Evolutionary conservation across 1,140 invertebrate species (phyloP), one percentile per base, ranked within the genome.

Genomic region (Lepidotrigona ventralis): DNA sequence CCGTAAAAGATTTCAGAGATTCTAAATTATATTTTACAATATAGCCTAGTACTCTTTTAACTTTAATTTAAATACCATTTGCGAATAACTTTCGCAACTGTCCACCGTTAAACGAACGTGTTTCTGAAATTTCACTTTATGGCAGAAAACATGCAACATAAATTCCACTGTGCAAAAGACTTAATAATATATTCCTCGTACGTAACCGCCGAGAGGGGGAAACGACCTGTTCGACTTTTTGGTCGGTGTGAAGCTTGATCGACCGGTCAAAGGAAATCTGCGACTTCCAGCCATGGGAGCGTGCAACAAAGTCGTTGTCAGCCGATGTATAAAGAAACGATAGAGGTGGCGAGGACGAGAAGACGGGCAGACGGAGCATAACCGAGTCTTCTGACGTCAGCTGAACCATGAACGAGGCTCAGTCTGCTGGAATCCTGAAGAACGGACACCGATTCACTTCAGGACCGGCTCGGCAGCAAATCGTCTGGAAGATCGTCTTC

Each of bases 391-490:
- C 82, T 90, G 88, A 71, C 84, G 90, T 86, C 84, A 91, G 90
- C 86, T 90, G 88, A 91, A 90, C 89, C 90, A 88, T 91, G 87
- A 92, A 90, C 85, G 58, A 89, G 87, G 91, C 89, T 91, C 87
- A 93, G 91, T 93, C 91, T 93, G 79, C 86, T 85, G 92, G 92
- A 93, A 93, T 93, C 91, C 85, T 82, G 90, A 92, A 92, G 92
- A 92, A 86, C 89, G 90, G 90, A 90, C 90, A 90, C 86, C 84
- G 85, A 82, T 83, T 85, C 84, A 80, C 81, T 85, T 81, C 79
- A 89, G 75, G 74, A 84, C 66, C 83, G 80, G 51, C 74, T 87
- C 60, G 60, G 66, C 58, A 85, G 63, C 81, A 89, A 91, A 84
- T 84, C 89, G 85, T 89, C 90, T 90, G 92, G 91, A 93, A 93